Evolutionary conservation across 2,888 invertebrate species (phyloP).

Genomic region (Tetragonisca angustula): DNA sequence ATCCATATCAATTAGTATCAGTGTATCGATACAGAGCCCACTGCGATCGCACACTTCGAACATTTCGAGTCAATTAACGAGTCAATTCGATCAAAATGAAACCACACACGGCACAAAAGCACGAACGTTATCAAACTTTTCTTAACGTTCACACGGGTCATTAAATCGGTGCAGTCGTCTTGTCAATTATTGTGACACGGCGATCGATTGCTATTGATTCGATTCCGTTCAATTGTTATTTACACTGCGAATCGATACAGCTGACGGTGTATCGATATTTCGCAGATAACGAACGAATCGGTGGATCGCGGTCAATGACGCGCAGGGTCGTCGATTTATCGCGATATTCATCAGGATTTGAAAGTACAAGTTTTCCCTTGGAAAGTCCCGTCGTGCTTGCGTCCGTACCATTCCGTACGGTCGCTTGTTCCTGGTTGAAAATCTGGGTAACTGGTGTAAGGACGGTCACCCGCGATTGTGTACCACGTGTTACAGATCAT

Average conservation of each 20-base stretch:
- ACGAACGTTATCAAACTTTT: background rate
- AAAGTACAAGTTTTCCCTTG: conserved; percentile 60
- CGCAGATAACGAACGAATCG: conserved; percentile 14
- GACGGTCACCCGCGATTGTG: conserved; percentile 59
- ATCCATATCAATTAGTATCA: background rate
- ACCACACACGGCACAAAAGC: background rate
- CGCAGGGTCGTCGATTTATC: conserved; percentile 51
- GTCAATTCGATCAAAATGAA: no score
- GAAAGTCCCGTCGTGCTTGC: conserved; percentile 24
- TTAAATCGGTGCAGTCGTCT: background rate
- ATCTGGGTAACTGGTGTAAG: conserved; percentile 71
- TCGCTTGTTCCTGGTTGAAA: conserved; percentile 70
- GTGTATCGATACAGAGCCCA: background rate
- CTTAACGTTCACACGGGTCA: background rate
- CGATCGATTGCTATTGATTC: background rate
- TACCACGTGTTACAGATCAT: conserved; percentile 47
- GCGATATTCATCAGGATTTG: conserved; percentile 41
- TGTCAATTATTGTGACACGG: no score
- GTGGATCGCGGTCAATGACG: conserved; percentile 47
- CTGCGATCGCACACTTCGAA: background rate
- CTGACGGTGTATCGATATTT: conserved; percentile 18
- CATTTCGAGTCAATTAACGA: background rate
- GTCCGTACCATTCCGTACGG: conserved; percentile 33
- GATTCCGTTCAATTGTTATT: background rate
- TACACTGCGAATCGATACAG: background rate